These are phyloP conservation scores for Pogonophryne albipinna DNA, from an alignment of 2,797 vertebrate genomes.

Conservation along the genomic window DNA sequence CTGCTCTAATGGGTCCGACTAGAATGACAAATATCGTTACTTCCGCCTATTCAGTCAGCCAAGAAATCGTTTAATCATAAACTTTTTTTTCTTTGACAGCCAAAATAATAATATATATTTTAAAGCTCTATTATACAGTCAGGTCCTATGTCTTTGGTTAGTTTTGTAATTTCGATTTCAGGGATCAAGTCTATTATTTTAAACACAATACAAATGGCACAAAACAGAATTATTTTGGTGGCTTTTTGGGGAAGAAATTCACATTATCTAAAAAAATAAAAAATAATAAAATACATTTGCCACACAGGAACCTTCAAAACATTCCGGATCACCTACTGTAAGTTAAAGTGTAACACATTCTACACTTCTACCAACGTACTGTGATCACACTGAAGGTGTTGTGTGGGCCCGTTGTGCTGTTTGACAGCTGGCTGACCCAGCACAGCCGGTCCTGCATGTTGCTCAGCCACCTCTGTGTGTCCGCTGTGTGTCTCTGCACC, in stretches of 20 bases:
- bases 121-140: not conserved
- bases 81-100: no score
- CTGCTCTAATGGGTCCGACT: no score
- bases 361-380: slow-evolving; percentile 66
- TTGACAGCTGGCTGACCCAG: slow-evolving; percentile 86
- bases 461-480: slow-evolving; percentile 82
- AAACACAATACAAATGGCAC: no score
- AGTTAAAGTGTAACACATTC: not conserved
- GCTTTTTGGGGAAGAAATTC: no score
- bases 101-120: not conserved
- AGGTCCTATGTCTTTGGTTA: not conserved
- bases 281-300: not conserved
- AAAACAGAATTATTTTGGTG: no score
- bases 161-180: not conserved
- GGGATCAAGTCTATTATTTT: not conserved
- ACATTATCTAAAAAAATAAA: not conserved
- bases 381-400: slow-evolving; percentile 78
- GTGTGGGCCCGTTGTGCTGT: slow-evolving; percentile 62
- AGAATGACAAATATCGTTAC: no score
- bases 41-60: no score
- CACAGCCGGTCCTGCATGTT: slow-evolving; percentile 84
- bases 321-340: not conserved
- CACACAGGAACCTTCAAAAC: no score
- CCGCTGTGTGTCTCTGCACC: slow-evolving; percentile 83
- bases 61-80: no score